These are phyloP conservation scores for Ormyrus labotus DNA, from an alignment of 2,888 invertebrate species.

Conservation along the genomic window DNA sequence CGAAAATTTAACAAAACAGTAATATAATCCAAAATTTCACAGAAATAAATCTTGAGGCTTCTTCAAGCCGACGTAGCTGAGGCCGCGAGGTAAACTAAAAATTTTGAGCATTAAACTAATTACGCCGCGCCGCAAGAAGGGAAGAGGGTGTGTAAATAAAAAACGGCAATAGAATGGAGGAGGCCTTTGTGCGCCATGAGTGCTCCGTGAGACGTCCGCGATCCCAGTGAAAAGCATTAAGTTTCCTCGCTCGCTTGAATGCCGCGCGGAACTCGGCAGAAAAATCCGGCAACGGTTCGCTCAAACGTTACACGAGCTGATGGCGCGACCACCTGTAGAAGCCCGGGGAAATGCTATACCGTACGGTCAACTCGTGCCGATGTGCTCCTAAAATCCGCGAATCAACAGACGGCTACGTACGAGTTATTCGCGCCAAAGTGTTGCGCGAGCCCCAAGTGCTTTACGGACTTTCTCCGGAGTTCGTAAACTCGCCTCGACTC, in stretches of 20 bases:
- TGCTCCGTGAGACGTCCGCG: constrained; percentile 8
- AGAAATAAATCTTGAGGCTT: no score
- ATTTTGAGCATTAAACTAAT: background rate
- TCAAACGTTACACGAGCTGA: constrained; percentile 4
- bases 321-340: constrained; percentile 36
- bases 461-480: constrained; percentile 13
- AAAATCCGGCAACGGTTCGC: background rate
- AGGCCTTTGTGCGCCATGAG: constrained; percentile 8
- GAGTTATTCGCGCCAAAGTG: constrained; percentile 11
- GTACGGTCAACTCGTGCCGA: background rate
- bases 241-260: constrained; percentile 25
- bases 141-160: background rate
- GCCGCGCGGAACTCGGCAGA: background rate
- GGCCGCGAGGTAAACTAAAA: no score
- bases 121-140: background rate
- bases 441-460: background rate
- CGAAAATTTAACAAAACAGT: no score
- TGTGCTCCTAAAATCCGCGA: constrained; percentile 3
- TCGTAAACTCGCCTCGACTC: background rate
- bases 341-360: background rate
- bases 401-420: constrained; percentile 7
- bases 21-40: no score
- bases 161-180: constrained; percentile 8
- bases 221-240: constrained; percentile 34
- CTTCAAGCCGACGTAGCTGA: no score